Percentiles rank a stretch among this genome's conserved stretches.
Conservation (phyloP, 2,113 vertebrate species). For the Athene cunicularia region DNA sequence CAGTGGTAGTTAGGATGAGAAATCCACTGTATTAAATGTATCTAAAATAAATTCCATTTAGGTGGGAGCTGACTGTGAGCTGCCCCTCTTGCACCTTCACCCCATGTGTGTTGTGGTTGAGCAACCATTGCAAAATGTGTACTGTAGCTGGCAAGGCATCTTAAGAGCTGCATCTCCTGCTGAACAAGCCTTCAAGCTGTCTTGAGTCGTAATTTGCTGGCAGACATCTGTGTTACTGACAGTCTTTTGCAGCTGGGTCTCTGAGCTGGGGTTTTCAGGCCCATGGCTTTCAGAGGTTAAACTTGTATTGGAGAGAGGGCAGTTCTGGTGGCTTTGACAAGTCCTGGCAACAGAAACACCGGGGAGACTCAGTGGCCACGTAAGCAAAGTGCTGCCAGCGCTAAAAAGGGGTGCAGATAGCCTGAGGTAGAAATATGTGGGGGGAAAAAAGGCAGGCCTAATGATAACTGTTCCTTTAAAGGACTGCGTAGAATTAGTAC, state of each 20-base stretch:
- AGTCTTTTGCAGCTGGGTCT: conserved; percentile 55
- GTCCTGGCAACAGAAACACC: not conserved
- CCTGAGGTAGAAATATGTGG: not conserved
- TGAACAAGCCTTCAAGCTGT: not conserved
- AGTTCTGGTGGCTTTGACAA: not conserved
- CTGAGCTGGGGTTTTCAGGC: not conserved
- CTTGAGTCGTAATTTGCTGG: conserved; percentile 48
- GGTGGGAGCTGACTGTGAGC: not conserved
- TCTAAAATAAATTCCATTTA: not conserved
- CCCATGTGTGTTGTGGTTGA: not conserved
- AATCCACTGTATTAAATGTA: not conserved
- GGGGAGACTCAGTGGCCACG: not conserved
- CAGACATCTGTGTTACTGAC: conserved; percentile 43
- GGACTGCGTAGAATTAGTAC: not conserved
- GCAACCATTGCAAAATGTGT: not conserved
- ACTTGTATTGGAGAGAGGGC: not conserved
- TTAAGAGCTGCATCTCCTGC: conserved; percentile 31
- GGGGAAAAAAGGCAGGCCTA: not conserved
- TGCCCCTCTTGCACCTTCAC: not conserved
- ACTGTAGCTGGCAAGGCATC: not conserved
- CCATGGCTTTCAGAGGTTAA: not conserved
- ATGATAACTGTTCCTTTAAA: not conserved
- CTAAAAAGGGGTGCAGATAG: not conserved
- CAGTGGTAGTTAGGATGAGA: not conserved
- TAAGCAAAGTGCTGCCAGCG: conserved; percentile 1